Evolutionary conservation across 2,113 vertebrate genomes (phyloP).

Genomic region (Ciconia maguari): DNA sequence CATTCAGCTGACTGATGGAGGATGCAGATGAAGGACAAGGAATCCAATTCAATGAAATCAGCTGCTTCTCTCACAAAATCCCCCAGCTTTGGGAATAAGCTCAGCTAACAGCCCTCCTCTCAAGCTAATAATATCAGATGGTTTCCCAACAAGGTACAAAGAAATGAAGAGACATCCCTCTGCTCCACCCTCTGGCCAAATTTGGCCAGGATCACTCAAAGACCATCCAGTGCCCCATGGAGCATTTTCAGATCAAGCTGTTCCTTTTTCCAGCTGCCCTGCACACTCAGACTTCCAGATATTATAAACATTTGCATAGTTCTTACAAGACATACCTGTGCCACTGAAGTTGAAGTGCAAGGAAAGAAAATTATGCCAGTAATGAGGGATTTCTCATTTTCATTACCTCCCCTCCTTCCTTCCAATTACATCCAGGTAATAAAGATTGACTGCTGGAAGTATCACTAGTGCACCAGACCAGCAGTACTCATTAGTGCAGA

Average conservation of each 20-base stretch:
- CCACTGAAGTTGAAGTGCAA: not conserved
- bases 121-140: not conserved
- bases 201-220: not conserved
- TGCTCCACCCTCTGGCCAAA: not conserved
- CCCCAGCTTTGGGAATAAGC: not conserved
- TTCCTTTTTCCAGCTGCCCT: not conserved
- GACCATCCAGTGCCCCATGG: not conserved
- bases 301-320: not conserved
- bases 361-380: not conserved
- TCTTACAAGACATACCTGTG: not conserved
- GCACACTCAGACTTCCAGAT: not conserved
- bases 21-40: conserved; percentile 7
- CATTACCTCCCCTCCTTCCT: not conserved
- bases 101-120: not conserved
- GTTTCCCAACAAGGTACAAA: not conserved
- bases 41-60: not conserved
- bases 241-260: not conserved
- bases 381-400: not conserved
- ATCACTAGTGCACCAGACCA: not conserved
- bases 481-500: not conserved
- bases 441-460: not conserved
- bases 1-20: not conserved
- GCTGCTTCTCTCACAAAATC: not conserved
- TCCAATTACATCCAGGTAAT: not conserved
- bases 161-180: not conserved